phyloP scores from a whole-genome alignment of 2,797 vertebrate species.

The Perodicticus potto region DNA sequence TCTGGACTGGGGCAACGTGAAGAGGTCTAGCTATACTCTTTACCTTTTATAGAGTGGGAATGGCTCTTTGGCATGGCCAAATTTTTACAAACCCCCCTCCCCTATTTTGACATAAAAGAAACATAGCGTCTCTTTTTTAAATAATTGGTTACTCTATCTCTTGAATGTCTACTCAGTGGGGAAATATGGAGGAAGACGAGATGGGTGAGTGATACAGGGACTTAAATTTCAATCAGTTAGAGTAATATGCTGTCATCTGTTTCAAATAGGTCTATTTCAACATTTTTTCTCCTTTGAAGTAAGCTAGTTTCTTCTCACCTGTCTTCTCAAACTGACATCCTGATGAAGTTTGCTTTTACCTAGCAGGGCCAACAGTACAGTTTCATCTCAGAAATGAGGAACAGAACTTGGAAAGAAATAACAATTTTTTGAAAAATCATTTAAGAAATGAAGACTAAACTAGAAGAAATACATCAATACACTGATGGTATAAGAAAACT shows the following conservation, averaged over 20 bases:
- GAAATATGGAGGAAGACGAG: neutral
- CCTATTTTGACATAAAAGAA: neutral
- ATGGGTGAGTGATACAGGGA: neutral
- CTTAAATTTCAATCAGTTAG: neutral
- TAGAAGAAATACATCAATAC: neutral
- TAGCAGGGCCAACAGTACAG: neutral
- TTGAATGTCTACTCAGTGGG: neutral
- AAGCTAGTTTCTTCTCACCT: neutral
- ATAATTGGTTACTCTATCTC: neutral
- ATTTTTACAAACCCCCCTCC: neutral
- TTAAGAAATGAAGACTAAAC: neutral
- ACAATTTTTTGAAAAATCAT: neutral
- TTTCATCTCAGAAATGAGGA: neutral
- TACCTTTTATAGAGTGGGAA: neutral
- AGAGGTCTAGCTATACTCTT: neutral
- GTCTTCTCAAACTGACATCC: neutral
- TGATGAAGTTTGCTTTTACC: neutral
- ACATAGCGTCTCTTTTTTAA: neutral
- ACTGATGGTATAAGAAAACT: neutral
- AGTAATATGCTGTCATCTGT: neutral
- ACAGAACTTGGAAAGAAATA: neutral
- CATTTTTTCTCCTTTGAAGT: neutral
- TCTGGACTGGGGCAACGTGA: neutral
- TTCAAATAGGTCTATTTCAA: neutral
- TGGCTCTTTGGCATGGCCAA: neutral